Evolutionary conservation across 30 jellyfish, hydroid and myxozoan genomes (phyloP), one percentile per base, ranked within the genome.

Genomic region (Hydra vulgaris): DNA sequence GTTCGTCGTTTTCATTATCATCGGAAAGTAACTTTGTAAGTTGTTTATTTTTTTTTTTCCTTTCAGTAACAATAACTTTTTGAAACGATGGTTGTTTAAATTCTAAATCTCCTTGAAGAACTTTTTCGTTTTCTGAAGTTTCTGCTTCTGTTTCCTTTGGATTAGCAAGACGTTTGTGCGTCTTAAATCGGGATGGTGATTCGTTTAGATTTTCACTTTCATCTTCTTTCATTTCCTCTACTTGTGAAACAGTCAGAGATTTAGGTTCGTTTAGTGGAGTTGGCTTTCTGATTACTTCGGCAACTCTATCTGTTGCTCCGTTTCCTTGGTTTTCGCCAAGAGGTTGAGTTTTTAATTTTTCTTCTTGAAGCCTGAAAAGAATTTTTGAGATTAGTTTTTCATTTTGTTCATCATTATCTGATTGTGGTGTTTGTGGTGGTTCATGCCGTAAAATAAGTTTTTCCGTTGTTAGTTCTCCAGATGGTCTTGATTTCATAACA

Each of bases 211-310:
- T 73, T 15, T 73, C 81, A 21, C 21, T 16, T 20, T 21, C 66
- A 73, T 73, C 81, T 8, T 73, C 81, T 26, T 73, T 73, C 81
- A 73, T 27, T 26, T 73, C 81, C 66, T 22, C 81, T 73, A 27
- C 12, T 71, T 27, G 66, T 19, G 81, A n/a, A 19, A 68, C 75
- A n/a, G 75, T 68, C 4, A 68, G 27, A 3, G 12, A 7, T 8
- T 23, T 68, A 1, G 25, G 15, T 23, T 68, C 75, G 7, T 68
- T 68, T 68, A n/a, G 15, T 68, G 27, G 26, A 7, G 15, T 20
- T 68, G 75, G 27, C 15, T 68, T 68, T 4, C 27, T 68, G 75
- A 68, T 68, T 15, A n/a, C 15, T 68, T 68, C 75, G 25, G 15
- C 75, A 68, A 68, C 75, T 68, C 15, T 68, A n/a, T 3, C 25